phyloP scores from a whole-genome alignment of 2,113 vertebrate species.

The Hydrochoerus hydrochaeris region DNA sequence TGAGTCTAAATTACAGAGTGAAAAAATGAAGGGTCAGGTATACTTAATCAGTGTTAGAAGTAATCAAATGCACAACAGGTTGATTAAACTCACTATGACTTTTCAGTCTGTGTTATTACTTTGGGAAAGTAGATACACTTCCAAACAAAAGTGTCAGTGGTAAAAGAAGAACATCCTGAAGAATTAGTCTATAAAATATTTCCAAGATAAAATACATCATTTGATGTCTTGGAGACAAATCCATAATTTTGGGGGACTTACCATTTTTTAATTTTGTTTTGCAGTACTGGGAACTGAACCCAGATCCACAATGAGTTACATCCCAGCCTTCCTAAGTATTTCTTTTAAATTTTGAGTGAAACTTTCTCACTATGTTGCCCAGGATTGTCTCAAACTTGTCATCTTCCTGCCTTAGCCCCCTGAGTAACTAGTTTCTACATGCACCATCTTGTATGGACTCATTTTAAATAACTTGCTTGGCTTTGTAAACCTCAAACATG shows the following conservation, averaged over 20 bases:
- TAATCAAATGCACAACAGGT: not conserved
- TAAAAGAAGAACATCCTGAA: not conserved
- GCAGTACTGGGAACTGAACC: not conserved
- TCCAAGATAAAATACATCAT: not conserved
- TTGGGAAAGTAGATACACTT: not conserved
- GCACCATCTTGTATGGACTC: not conserved
- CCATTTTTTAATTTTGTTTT: not conserved
- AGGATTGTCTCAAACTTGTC: not conserved
- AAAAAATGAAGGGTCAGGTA: not conserved
- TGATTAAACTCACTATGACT: slow-evolving; percentile 2
- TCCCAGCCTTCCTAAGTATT: not conserved
- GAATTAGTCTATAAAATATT: not conserved
- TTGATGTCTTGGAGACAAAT: slow-evolving; percentile 1
- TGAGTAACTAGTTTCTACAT: not conserved
- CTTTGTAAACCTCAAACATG: not conserved
- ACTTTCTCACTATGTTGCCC: not conserved
- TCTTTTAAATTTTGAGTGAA: not conserved
- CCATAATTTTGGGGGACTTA: not conserved
- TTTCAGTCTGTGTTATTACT: not conserved
- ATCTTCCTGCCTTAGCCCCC: not conserved
- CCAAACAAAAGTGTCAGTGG: not conserved
- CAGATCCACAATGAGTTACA: not conserved
- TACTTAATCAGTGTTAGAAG: not conserved
- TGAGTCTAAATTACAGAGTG: not conserved
- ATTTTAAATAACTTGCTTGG: slow-evolving; percentile 29